Evolutionary conservation across 2,797 vertebrate species (phyloP).

Genomic region (Ctenopoma multispine): DNA sequence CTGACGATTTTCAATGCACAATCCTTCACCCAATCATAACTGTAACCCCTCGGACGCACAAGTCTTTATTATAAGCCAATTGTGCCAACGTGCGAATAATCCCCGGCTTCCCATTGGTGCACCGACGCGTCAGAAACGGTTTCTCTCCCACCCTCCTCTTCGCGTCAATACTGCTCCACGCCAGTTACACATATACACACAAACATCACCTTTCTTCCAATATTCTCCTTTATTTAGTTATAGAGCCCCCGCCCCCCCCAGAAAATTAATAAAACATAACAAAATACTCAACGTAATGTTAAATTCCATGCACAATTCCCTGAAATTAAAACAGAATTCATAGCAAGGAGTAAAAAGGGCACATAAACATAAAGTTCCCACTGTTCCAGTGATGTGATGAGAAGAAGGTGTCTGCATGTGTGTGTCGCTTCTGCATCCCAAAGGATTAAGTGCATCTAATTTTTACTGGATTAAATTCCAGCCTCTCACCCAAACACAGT

Average conservation of each 20-base stretch:
- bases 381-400: constrained; percentile 50
- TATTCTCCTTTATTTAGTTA: constrained; percentile 76
- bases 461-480: constrained; percentile 4
- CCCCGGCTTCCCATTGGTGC: constrained; percentile 69
- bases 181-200: constrained; percentile 16
- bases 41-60: constrained; percentile 34
- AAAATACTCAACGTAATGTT: constrained; percentile 67
- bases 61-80: constrained; percentile 69
- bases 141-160: constrained; percentile 25
- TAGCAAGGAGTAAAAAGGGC: constrained; percentile 63
- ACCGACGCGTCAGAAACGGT: constrained; percentile 51
- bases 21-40: constrained; percentile 59
- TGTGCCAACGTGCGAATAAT: constrained; percentile 51
- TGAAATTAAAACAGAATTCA: constrained; percentile 73
- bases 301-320: constrained; percentile 77
- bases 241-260: constrained; percentile 39
- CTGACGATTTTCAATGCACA: constrained; percentile 32
- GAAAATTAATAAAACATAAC: constrained; percentile 58
- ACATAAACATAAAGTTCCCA: constrained; percentile 62
- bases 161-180: constrained; percentile 25
- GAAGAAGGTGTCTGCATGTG: constrained; percentile 10
- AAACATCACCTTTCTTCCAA: constrained; percentile 60
- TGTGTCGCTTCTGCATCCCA: constrained; percentile 5
- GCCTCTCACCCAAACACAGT: neutral
- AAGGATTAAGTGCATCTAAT: neutral